Evolutionary conservation across 2,113 vertebrate genomes (phyloP), one percentile per base, ranked within the genome.

Genomic region (Uropsilus gracilis): DNA sequence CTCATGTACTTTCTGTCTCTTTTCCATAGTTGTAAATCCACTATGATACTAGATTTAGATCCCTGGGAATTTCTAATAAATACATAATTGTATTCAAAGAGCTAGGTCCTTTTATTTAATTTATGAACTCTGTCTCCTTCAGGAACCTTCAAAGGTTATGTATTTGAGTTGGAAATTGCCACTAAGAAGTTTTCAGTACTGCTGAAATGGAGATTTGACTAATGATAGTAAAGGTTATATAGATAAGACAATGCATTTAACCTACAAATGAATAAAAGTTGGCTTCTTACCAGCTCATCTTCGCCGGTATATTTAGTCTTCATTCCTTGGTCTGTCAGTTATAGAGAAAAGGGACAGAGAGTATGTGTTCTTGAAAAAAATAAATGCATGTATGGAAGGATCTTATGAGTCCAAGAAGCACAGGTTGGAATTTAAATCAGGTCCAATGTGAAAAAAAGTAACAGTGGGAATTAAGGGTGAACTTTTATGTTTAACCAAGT

Each of bases 161-260:
- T 8, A 53, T 81, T 72, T 89, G 78, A 75, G 9, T 68, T 78
- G 46, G 64, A 59, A 86, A 80, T 9, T 11, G 24, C 78, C 13
- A 55, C 73, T 66, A 32, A 50, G 20, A 68, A 72, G 28, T 91
- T 89, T 92, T 94, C 39, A 66, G 0, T 93, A 83, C 63, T 96
- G 84, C 91, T 81, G 83, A 95, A 72, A 77, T 72, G 26, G 63
- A 72, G 55, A 86, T 90, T 72, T 93, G 87, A 89, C 75, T 86
- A 53, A 42, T 68, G 64, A 39, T 50, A 55, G 34, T 28, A 42
- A 86, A 82, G 76, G 61, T 66, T 83, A 64, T 72, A 3, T 80
- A 78, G 76, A 82, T 85, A 73, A 91, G 71, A 87, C 64, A 84
- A 4, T 64, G 39, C 53, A 48, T 91, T 94, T 84, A 96, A 76